Evolutionary conservation across 2,113 vertebrate genomes (phyloP), one percentile per base, ranked within the genome.

Genomic region (Hippoglossus stenolepis): DNA sequence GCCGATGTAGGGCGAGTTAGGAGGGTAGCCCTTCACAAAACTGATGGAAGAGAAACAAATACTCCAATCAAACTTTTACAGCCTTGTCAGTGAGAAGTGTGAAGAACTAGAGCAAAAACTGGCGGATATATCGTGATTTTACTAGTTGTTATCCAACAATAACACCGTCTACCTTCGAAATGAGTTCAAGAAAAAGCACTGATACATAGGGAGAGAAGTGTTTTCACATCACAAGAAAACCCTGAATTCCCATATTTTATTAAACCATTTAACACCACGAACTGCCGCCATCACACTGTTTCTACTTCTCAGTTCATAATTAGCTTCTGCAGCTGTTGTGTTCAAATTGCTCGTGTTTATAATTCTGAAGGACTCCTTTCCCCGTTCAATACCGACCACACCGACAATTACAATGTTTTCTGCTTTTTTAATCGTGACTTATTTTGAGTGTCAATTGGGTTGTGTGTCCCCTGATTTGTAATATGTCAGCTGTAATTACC

Each of bases 1-100:
- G 90, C 98, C 97, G 28, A 99, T 98, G 77, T 99, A 99, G 1
- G 97, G 97, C 0, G 97, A 98, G 80, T 99, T 98, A 58, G 98
- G 98, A 43, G 98, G 97, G 84, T 99, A 99, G 45, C 98, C 97
- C 95, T 98, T 99, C 82, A 96, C 94, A 80, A 97, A 99, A 72
- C 97, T 99, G 84, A n/a, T 8, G 20, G 61, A 43, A 35, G 43
- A 1, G 82, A 35, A 79, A 6, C 64, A 47, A 4, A 65, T 53
- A 61, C 2, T 31, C 1, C 2, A 28, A 73, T 9, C 18, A 67
- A n/a, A 62, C 23, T 45, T 62, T 17, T 23, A 31, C 31, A 31
- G 31, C 31, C 6, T 38, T 2, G 12, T 40, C 40, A 43, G 2
- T 13, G 40, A 43, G 40, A 38, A 2, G 35, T 13, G 40, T 43